Conservation (phyloP, 2,888 invertebrate genomes). For the Luffia ferchaultella region DNA sequence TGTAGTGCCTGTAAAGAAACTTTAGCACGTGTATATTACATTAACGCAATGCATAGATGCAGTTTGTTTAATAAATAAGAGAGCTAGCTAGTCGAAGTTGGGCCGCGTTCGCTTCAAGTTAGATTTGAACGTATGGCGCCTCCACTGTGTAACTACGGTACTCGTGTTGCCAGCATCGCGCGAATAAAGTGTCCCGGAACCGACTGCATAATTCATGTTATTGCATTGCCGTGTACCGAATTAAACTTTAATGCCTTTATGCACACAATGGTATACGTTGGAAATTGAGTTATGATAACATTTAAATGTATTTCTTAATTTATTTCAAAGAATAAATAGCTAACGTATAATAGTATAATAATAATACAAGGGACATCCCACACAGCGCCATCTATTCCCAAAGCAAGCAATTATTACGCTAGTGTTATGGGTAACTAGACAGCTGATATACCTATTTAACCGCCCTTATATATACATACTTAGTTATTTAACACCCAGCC, state of each 20-base stretch:
- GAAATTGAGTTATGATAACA: neutral
- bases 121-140: neutral
- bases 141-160: neutral
- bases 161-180: neutral
- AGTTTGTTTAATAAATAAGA: neutral
- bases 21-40: neutral
- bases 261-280: neutral
- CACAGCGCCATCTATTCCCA: too few relatives aligned
- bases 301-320: neutral
- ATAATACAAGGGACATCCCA: neutral
- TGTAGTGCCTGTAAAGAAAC: neutral
- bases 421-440: too few relatives aligned
- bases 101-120: neutral
- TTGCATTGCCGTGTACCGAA: neutral
- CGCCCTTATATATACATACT: neutral
- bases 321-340: neutral
- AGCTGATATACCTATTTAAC: too few relatives aligned
- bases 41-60: neutral
- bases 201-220: neutral
- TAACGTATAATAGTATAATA: neutral
- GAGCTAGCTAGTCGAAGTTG: neutral
- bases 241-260: neutral
- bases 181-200: neutral
- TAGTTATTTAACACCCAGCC: neutral
- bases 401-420: too few relatives aligned